phyloP scores from a whole-genome alignment of 2,888 invertebrate genomes.

The Drosophila diplacantha region DNA sequence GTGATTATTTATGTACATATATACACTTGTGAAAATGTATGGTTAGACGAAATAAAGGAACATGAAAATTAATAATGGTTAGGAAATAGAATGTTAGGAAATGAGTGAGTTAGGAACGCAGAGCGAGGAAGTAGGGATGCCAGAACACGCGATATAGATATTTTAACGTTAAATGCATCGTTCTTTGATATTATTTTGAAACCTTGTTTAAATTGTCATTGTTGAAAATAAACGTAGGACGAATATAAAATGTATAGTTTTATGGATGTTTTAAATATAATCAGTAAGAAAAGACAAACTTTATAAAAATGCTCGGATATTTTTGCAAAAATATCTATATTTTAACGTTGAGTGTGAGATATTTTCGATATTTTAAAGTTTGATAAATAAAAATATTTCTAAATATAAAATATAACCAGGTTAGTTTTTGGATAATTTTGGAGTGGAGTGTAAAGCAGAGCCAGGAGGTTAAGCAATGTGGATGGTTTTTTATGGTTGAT shows the following conservation, averaged over 20 bases:
- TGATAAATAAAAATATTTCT: background rate
- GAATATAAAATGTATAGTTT: background rate
- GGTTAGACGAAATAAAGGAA: slow-evolving; percentile 4
- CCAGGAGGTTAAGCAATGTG: slow-evolving; percentile 38
- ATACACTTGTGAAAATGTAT: slow-evolving; percentile 9
- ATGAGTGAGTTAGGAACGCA: slow-evolving; percentile 6
- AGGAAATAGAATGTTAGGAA: slow-evolving; percentile 5
- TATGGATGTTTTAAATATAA: background rate
- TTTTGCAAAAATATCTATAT: background rate
- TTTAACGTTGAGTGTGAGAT: background rate
- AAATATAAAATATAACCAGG: too few relatives aligned
- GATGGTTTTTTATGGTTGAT: slow-evolving; percentile 22
- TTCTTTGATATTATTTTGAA: background rate
- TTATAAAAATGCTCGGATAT: background rate
- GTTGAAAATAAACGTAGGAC: background rate
- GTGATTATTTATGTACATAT: slow-evolving; percentile 1
- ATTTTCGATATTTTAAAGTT: background rate
- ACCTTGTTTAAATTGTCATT: background rate
- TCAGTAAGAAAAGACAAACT: background rate
- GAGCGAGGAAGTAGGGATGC: background rate
- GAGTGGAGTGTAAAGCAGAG: slow-evolving; percentile 30
- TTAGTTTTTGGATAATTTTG: slow-evolving; percentile 16
- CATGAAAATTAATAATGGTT: background rate
- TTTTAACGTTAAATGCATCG: background rate
- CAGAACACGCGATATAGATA: background rate